These are phyloP conservation scores for Archips xylosteana DNA, from an alignment of 2,888 invertebrate genomes.

Conservation along the genomic window DNA sequence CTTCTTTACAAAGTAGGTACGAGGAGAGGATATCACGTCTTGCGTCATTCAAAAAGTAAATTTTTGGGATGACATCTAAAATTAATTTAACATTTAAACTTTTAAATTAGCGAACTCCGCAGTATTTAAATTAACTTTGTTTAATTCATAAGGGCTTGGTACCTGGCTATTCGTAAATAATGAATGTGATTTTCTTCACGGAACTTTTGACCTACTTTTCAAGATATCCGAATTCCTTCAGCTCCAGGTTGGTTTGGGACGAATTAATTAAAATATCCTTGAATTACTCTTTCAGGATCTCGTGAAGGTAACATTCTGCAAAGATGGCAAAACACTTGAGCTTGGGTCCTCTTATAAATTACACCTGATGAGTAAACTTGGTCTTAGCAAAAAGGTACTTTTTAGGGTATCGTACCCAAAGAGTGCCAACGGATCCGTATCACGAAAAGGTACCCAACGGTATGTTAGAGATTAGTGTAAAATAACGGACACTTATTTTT, in stretches of 20 bases:
- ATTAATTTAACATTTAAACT: background rate
- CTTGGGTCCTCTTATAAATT: background rate
- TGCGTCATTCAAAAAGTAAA: background rate
- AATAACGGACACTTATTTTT: no score
- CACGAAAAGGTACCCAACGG: no score
- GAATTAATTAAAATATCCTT: constrained; percentile 30
- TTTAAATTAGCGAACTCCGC: background rate
- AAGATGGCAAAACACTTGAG: background rate
- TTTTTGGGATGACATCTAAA: background rate
- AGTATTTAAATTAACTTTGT: constrained; percentile 1
- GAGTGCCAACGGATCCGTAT: no score
- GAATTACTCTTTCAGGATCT: constrained; percentile 26
- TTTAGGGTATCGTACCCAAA: no score
- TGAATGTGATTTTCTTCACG: constrained; percentile 24
- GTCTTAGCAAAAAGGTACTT: background rate
- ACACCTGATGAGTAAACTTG: background rate
- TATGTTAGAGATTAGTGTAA: no score
- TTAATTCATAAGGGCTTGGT: background rate
- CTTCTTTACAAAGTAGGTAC: no score
- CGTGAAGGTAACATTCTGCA: constrained; percentile 18
- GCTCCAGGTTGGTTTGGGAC: constrained; percentile 23
- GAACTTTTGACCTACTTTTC: constrained; percentile 34
- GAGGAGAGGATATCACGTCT: no score
- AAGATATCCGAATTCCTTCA: constrained; percentile 19
- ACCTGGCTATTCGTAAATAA: constrained; percentile 8